These are phyloP conservation scores for Fissipunctia ypsillon DNA, from an alignment of 2,888 invertebrate genomes.

Conservation along the genomic window DNA sequence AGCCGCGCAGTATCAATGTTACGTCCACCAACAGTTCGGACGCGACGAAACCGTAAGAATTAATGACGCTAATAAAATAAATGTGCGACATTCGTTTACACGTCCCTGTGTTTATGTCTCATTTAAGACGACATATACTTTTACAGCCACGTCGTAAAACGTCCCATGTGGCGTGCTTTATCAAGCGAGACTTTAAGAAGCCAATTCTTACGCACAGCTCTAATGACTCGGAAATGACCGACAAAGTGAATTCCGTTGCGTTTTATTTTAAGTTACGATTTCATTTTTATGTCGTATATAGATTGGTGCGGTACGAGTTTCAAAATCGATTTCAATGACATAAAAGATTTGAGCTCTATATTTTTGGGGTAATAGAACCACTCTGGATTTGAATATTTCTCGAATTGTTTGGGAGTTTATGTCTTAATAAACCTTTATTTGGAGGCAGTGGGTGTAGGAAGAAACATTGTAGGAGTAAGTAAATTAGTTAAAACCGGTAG, in stretches of 20 bases:
- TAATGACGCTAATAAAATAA: slow-evolving; percentile 89
- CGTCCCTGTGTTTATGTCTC: slow-evolving; percentile 89
- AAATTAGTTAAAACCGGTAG: slow-evolving; percentile 47
- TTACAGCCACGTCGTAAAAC: slow-evolving; percentile 86
- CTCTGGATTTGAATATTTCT: slow-evolving; percentile 60
- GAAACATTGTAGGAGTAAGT: slow-evolving; percentile 25
- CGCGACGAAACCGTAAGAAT: slow-evolving; percentile 85
- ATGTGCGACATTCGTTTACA: slow-evolving; percentile 90
- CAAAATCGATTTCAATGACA: slow-evolving; percentile 53
- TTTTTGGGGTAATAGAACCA: slow-evolving; percentile 51
- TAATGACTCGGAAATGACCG: slow-evolving; percentile 79
- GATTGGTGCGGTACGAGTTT: slow-evolving; percentile 42
- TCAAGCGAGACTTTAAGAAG: slow-evolving; percentile 78
- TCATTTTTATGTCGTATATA: slow-evolving; percentile 59
- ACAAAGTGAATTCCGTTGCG: slow-evolving; percentile 76
- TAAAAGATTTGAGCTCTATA: slow-evolving; percentile 46
- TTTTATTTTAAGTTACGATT: slow-evolving; percentile 65
- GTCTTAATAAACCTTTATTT: slow-evolving; percentile 57
- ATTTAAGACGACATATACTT: slow-evolving; percentile 90
- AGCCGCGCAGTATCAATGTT: slow-evolving; percentile 57
- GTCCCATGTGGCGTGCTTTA: slow-evolving; percentile 85
- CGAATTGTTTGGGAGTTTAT: slow-evolving; percentile 52
- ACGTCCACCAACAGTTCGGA: slow-evolving; percentile 71
- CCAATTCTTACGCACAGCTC: slow-evolving; percentile 76
- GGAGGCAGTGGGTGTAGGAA: slow-evolving; percentile 20